Conservation (phyloP, 2,113 vertebrate species). For the Kryptolebias marmoratus region DNA sequence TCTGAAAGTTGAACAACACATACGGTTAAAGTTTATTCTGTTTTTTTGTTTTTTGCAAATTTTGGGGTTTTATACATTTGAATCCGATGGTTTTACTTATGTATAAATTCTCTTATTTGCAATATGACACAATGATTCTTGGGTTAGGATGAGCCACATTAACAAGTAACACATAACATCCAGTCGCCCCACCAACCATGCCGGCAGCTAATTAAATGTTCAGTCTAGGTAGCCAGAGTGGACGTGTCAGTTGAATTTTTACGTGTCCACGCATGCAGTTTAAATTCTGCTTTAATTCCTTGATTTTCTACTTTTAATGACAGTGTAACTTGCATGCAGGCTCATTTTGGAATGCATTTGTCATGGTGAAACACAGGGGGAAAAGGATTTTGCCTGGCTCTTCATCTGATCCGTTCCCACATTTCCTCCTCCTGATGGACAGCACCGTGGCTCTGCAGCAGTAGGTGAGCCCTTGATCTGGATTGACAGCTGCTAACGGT, state of each 20-base stretch:
- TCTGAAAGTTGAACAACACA: no score
- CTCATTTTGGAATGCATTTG: conserved; percentile 6
- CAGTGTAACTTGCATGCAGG: background rate
- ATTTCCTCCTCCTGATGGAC: conserved; percentile 24
- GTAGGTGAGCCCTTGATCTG: conserved; percentile 36
- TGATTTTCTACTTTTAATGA: background rate
- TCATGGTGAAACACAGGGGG: conserved; percentile 1
- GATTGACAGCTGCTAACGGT: conserved; percentile 50
- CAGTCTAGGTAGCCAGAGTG: no score
- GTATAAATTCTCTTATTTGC: background rate
- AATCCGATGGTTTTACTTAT: background rate
- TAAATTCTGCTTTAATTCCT: background rate
- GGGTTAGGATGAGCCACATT: background rate
- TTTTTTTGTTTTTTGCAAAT: no score
- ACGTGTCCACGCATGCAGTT: no score
- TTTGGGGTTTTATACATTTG: background rate
- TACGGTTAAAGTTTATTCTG: no score
- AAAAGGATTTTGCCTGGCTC: conserved; percentile 16
- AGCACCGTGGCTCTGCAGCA: conserved; percentile 11
- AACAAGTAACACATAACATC: background rate
- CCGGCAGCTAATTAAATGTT: no score
- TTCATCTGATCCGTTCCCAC: conserved; percentile 25
- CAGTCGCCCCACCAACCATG: background rate
- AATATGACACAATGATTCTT: background rate
- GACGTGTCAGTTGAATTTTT: no score